Percentiles rank a stretch among this genome's conserved stretches.
These are phyloP conservation scores for Hetaerina americana DNA, from an alignment of 1,140 invertebrate genomes.

Conservation along the genomic window DNA sequence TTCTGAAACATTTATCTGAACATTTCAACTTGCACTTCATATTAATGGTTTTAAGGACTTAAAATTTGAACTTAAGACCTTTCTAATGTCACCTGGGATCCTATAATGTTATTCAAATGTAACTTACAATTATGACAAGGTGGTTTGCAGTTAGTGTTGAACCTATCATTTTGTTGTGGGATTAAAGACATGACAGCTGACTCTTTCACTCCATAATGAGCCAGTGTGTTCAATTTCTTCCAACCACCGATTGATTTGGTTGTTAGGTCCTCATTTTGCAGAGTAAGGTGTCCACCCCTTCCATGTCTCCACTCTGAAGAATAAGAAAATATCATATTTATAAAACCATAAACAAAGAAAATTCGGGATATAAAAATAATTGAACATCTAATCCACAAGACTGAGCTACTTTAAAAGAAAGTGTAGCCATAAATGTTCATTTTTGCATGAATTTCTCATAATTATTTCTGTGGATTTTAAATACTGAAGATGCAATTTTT, in stretches of 20 bases:
- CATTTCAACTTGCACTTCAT: neutral
- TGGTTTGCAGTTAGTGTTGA: constrained; percentile 62
- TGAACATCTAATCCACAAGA: neutral
- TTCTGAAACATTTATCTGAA: neutral
- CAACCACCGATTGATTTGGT: constrained; percentile 78
- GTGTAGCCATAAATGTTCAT: neutral
- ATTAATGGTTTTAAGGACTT: neutral
- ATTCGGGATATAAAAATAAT: neutral
- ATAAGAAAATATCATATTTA: constrained; percentile 11
- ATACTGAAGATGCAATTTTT: neutral
- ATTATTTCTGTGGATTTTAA: neutral
- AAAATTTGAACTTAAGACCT: neutral
- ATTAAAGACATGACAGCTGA: constrained; percentile 90
- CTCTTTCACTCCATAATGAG: constrained; percentile 87
- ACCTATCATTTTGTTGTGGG: constrained; percentile 72
- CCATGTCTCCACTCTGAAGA: constrained; percentile 80
- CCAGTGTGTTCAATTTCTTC: constrained; percentile 82
- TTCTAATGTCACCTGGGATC: too few relatives aligned
- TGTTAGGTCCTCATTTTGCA: constrained; percentile 87
- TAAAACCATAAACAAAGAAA: neutral
- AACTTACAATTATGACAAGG: constrained; percentile 63
- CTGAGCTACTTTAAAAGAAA: neutral
- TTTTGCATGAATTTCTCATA: neutral
- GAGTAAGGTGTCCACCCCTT: constrained; percentile 74
- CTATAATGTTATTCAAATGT: too few relatives aligned